A percentile compares a stretch with the other conserved stretches of the same genome.
Evolutionary conservation across 2,797 vertebrate species (phyloP).

Genomic region (Oryzias sinensis): DNA sequence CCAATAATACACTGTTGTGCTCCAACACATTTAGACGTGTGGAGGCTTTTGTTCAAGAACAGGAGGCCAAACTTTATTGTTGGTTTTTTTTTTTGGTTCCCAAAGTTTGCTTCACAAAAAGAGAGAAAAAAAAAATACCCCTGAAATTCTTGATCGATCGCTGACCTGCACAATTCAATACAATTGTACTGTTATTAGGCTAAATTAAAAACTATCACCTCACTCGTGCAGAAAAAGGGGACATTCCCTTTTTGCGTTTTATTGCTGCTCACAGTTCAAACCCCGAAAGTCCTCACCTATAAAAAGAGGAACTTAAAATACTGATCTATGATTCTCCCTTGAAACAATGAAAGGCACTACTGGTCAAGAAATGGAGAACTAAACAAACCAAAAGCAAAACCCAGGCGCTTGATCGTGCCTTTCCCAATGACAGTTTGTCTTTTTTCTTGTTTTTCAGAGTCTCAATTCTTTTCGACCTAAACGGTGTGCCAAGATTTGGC

Average conservation of each 20-base stretch:
- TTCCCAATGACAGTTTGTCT: slow-evolving; percentile 69
- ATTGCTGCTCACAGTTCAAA: slow-evolving; percentile 87
- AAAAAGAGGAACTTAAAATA: slow-evolving; percentile 58
- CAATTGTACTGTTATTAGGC: slow-evolving; percentile 84
- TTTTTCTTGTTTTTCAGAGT: slow-evolving; percentile 54
- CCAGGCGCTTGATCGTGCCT: slow-evolving; percentile 66
- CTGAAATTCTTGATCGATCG: slow-evolving; percentile 90
- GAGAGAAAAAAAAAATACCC: slow-evolving; percentile 72
- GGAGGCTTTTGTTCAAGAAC: slow-evolving; percentile 75
- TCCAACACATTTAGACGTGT: slow-evolving; percentile 70
- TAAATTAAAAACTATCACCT: slow-evolving; percentile 80
- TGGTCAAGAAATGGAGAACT: slow-evolving; percentile 87
- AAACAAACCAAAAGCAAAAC: slow-evolving; percentile 69
- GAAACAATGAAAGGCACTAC: slow-evolving; percentile 98
- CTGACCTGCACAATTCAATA: slow-evolving; percentile 94
- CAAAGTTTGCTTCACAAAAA: slow-evolving; percentile 65
- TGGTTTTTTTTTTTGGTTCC: slow-evolving; percentile 80
- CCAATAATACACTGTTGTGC: slow-evolving; percentile 65
- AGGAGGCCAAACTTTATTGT: slow-evolving; percentile 72
- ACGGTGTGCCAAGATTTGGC: slow-evolving; percentile 93
- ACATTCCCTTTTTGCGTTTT: slow-evolving; percentile 77
- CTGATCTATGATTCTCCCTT: slow-evolving; percentile 87
- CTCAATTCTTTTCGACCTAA: slow-evolving; percentile 83
- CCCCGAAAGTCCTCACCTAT: slow-evolving; percentile 63
- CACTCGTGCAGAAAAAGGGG: slow-evolving; percentile 73